Conservation (phyloP, 2,888 invertebrate genomes). For the Gymnosoma rotundatum region DNA sequence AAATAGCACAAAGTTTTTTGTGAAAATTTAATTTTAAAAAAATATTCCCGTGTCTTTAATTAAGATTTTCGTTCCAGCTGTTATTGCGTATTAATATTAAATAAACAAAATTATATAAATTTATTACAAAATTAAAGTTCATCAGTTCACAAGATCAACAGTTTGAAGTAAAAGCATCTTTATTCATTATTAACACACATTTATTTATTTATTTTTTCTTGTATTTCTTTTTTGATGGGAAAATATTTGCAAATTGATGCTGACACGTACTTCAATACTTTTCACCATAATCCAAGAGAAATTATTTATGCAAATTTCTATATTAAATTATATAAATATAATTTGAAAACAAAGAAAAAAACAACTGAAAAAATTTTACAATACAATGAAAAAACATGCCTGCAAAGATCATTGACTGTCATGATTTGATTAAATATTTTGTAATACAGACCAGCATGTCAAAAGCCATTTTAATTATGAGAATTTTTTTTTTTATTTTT, state of each 20-base stretch:
- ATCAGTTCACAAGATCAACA: slow-evolving; percentile 53
- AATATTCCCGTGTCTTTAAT: no score
- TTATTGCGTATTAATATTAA: no score
- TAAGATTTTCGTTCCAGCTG: no score
- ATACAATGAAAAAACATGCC: slow-evolving; percentile 46
- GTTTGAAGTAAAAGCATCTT: neutral
- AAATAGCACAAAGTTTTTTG: no score
- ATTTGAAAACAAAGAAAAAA: slow-evolving; percentile 17
- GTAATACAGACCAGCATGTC: slow-evolving; percentile 64
- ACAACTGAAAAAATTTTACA: neutral
- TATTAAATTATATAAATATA: slow-evolving; percentile 47
- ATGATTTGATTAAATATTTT: slow-evolving; percentile 40
- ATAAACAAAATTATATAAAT: no score
- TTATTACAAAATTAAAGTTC: slow-evolving; percentile 24
- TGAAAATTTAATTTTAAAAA: no score
- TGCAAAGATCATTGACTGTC: slow-evolving; percentile 57
- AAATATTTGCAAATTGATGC: slow-evolving; percentile 19
- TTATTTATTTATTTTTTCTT: no score
- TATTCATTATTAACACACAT: slow-evolving; percentile 53
- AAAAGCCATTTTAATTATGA: slow-evolving; percentile 32
- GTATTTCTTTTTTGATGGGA: slow-evolving; percentile 27
- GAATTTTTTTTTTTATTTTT: neutral
- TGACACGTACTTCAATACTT: neutral
- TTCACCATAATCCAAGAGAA: slow-evolving; percentile 44
- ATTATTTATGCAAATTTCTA: slow-evolving; percentile 62